Conservation (phyloP, 2,888 invertebrate genomes). For the Dermolepida albohirtum region DNA sequence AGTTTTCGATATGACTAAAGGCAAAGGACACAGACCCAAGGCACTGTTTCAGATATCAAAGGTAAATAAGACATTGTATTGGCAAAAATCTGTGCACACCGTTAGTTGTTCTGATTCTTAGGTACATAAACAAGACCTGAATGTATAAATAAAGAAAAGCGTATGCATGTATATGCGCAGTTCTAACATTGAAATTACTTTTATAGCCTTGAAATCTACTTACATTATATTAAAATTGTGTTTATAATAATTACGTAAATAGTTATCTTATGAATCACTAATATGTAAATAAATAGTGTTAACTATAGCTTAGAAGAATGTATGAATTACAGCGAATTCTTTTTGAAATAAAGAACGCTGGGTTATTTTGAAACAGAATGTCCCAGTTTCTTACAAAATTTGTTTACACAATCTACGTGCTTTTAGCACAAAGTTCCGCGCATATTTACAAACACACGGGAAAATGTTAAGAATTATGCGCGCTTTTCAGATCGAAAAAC, state of each 20-base stretch:
- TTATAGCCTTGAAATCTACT: conserved; percentile 1
- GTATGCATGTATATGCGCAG: neutral
- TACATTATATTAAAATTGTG: too few relatives aligned
- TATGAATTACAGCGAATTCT: too few relatives aligned
- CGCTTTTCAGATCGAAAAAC: too few relatives aligned
- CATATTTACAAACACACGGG: conserved; percentile 6
- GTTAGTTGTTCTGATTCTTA: conserved; percentile 33
- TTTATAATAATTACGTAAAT: too few relatives aligned
- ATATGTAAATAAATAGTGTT: too few relatives aligned
- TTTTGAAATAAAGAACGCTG: too few relatives aligned
- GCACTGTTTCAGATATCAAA: conserved; percentile 82
- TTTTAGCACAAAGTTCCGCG: neutral
- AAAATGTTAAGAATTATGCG: neutral
- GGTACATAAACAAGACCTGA: neutral
- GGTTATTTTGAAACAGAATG: neutral
- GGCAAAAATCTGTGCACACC: neutral
- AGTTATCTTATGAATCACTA: too few relatives aligned
- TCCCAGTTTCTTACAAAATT: conserved; percentile 5
- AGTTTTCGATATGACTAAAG: conserved; percentile 68
- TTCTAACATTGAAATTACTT: conserved; percentile 4
- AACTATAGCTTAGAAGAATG: too few relatives aligned
- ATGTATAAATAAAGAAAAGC: neutral
- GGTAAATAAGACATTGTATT: conserved; percentile 66
- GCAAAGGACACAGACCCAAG: conserved; percentile 69
- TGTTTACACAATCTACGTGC: conserved; percentile 19